Evolutionary conservation across 1,140 invertebrate genomes (phyloP), one percentile per base, ranked within the genome.

Genomic region (Galleria mellonella): DNA sequence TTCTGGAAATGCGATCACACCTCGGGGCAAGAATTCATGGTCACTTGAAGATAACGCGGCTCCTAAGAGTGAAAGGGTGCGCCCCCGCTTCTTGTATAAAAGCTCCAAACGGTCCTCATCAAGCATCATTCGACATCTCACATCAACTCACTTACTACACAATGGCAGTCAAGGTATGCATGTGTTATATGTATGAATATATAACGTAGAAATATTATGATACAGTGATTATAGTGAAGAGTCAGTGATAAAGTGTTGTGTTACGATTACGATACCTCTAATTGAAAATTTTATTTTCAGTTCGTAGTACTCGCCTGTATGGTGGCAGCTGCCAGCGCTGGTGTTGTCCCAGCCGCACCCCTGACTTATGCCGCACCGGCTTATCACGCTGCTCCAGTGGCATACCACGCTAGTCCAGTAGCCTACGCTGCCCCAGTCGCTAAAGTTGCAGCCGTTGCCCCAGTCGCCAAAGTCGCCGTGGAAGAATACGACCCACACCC

Each of bases 401-500:
- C 17, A 0, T 49, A 52, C 12, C 7, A 33, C 23, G 28, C 46
- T 9, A 44, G 40, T 4, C 45, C 51, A 4, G 31, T 42, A 10
- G 43, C 43, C 32, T 38, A 50, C 13, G 57, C 50, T 9, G 52
- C 43, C 2, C 46, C 38, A 6, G 41, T 50, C 12, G 40, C 47
- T n/a, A 38, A 47, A n/a, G 37, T 38, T 40, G 57, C 48, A n/a
- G 57, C 43, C 3, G 57, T 47, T 9, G 57, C 43, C 3, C 47
- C 39, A 9, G 42, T 50, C 14, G 36, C 48, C 14, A 45, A 55
- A 15, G 44, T 55, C 30, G 51, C 55, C 28, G 54, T 56, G 31
- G 51, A 52, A 15, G 47, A 59, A 17, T 63, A 55, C 45, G 86
- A 87, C 39, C 86, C 86, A 23, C 84, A 89, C 46, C 88, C 89